Evolutionary conservation across 2,797 vertebrate species (phyloP), one percentile per base, ranked within the genome.

Genomic region (Hyperoplus lanceolatus): DNA sequence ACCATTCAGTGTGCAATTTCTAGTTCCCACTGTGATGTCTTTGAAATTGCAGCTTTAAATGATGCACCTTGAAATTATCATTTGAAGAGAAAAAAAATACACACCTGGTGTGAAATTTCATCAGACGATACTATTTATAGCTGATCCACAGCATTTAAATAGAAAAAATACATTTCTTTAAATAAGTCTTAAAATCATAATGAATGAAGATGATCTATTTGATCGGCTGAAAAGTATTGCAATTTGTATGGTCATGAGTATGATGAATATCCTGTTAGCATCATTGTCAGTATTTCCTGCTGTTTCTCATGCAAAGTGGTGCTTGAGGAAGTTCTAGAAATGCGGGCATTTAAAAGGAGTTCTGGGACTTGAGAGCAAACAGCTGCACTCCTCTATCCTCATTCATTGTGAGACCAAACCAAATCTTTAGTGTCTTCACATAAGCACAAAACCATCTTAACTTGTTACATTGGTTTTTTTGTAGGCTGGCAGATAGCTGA

Each of bases 301-400:
- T 86, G 84, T 87, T 88, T 87, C 70, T 80, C 73, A 85, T 92
- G 88, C 89, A 84, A 92, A 95, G 87, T 92, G 92, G 86, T 91
- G 71, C 92, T 95, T 76, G 71, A 94, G 94, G 87, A 93, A 94
- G 91, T 94, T 93, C 80, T 84, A 76, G 90, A 90, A 91, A 93
- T 90, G 75, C 82, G 21, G 82, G 69, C 65, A 57, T 62, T 92
- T 29, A 82, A 92, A 91, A 90, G 77, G 77, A 87, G 77, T 85
- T 87, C 67, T 77, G 73, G 78, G 82, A 76, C 84, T 93, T 36
- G 89, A 95, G 94, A 94, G 87, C 92, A 88, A 83, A 92, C 95
- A 96, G 95, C 95, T 96, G 95, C 90, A 84, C 84, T 90, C 84
- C 79, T 91, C 89, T 81, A 78, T 84, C 86, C 73, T 85, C 84